Conservation (phyloP, 2,113 vertebrate genomes). For the Lipotes vexillifer region DNA sequence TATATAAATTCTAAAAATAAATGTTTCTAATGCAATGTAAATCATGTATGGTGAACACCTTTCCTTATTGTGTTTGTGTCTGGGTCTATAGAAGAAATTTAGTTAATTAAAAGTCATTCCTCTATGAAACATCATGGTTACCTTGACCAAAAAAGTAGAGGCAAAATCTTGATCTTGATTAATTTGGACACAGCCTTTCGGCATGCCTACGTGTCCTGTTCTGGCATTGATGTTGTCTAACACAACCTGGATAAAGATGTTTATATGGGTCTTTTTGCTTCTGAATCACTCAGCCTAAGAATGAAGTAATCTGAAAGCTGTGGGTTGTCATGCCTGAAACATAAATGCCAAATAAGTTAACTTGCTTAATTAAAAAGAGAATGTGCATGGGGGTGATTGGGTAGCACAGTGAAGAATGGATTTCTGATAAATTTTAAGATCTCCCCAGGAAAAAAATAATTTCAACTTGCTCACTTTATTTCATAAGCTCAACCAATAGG, state of each 20-base stretch:
- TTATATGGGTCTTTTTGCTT: conserved; percentile 53
- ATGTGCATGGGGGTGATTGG: not conserved
- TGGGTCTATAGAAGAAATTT: not conserved
- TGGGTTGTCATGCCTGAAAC: not conserved
- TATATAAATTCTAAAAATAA: not conserved
- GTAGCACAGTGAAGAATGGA: not conserved
- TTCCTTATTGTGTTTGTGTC: not conserved
- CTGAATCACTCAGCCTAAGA: not conserved
- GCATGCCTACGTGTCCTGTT: not conserved
- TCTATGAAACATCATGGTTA: not conserved
- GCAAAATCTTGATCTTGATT: not conserved
- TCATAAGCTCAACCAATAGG: not conserved
- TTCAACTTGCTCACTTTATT: not conserved
- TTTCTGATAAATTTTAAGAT: conserved; percentile 7
- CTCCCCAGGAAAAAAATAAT: not conserved
- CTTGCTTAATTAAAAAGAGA: conserved; percentile 7
- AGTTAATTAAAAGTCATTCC: not conserved
- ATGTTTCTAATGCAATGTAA: not conserved
- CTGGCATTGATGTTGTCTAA: not conserved
- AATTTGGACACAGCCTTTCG: not conserved
- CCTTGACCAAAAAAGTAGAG: not conserved
- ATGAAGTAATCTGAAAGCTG: not conserved
- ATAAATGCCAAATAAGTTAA: conserved; percentile 24
- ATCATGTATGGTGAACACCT: not conserved
- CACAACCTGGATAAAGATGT: conserved; percentile 41